These are phyloP conservation scores for Scophthalmus maximus DNA, from an alignment of 2,113 vertebrate genomes.

Conservation along the genomic window DNA sequence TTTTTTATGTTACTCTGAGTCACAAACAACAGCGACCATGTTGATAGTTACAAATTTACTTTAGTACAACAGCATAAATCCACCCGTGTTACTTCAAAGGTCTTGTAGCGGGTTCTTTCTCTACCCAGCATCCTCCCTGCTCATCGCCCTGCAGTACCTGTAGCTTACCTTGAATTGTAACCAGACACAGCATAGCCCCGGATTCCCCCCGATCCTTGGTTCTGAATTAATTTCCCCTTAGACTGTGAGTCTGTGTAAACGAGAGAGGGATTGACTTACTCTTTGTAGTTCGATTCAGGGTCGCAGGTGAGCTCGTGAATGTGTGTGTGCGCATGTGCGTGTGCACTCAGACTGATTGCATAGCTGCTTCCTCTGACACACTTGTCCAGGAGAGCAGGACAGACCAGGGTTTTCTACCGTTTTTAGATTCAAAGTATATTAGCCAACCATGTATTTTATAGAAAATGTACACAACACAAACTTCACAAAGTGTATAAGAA, in stretches of 20 bases:
- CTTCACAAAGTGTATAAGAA: conserved; percentile 65
- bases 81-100: background rate
- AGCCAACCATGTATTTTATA: conserved; percentile 75
- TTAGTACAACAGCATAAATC: conserved; percentile 15
- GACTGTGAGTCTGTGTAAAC: background rate
- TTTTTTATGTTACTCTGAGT: conserved; percentile 5
- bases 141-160: conserved; percentile 7
- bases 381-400: conserved; percentile 53
- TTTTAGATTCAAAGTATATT: conserved; percentile 73
- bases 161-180: conserved; percentile 42
- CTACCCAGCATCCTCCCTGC: background rate
- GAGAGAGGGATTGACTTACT: background rate
- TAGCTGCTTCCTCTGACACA: conserved; percentile 54
- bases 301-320: conserved; percentile 13
- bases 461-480: conserved; percentile 55
- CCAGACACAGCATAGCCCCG: conserved; percentile 27
- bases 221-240: conserved; percentile 17
- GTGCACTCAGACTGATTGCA: background rate
- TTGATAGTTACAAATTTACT: conserved; percentile 10
- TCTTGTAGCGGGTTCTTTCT: conserved; percentile 6
- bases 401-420: conserved; percentile 75
- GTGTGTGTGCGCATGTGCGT: background rate
- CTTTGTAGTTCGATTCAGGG: conserved; percentile 24
- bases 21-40: conserved; percentile 9
- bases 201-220: conserved; percentile 16